Conservation (phyloP, 2,113 vertebrate species). For the Lontra canadensis region DNA sequence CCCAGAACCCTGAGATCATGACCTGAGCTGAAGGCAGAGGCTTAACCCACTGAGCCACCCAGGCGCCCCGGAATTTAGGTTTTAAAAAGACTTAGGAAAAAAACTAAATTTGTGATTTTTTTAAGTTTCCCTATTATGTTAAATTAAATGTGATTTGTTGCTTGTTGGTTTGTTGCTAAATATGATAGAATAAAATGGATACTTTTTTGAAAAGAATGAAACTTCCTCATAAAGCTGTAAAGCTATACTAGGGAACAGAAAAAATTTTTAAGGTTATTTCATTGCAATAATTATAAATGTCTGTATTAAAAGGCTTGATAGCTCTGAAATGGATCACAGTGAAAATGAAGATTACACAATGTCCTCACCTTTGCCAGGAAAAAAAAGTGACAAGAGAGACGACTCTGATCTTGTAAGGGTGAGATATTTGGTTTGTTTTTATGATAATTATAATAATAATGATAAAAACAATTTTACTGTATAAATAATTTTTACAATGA, state of each 20-base stretch:
- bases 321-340: constrained; percentile 95
- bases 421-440: constrained; percentile 76
- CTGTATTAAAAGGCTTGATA: constrained; percentile 89
- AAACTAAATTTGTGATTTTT: constrained; percentile 13
- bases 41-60: too few species aligned
- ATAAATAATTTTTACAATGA: constrained; percentile 36
- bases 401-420: constrained; percentile 90
- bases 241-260: background rate
- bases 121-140: background rate
- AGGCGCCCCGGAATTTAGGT: constrained; percentile 7
- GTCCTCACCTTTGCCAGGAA: constrained; percentile 86
- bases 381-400: constrained; percentile 90
- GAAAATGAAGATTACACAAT: constrained; percentile 97
- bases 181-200: background rate
- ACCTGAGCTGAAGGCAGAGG: too few species aligned
- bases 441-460: background rate
- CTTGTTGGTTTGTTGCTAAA: background rate
- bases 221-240: background rate
- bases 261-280: constrained; percentile 33
- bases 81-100: background rate
- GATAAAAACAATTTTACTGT: background rate
- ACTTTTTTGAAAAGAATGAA: background rate
- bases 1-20: too few species aligned
- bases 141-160: constrained; percentile 22
- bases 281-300: constrained; percentile 53